Evolutionary conservation across 2,888 invertebrate species (phyloP).

Genomic region (Nomada fucata): DNA sequence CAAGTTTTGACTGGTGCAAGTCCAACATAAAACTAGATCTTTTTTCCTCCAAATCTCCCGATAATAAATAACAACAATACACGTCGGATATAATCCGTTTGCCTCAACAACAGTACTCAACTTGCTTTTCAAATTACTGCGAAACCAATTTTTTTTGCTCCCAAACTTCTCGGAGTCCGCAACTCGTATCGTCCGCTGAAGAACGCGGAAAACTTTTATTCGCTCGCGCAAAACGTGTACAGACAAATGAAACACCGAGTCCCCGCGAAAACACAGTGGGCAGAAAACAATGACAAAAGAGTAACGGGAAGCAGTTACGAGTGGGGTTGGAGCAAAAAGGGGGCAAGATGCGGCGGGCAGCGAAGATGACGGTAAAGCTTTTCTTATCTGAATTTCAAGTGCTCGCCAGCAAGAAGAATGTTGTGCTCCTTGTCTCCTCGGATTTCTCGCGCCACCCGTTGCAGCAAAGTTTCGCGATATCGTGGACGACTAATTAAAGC

Average conservation of each 20-base stretch:
- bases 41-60: too few species aligned
- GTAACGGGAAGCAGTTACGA: constrained; percentile 23
- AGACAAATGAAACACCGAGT: neutral
- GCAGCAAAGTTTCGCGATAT: constrained; percentile 73
- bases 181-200: neutral
- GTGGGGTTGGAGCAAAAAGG: neutral
- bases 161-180: too few species aligned
- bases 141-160: too few species aligned
- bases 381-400: constrained; percentile 71
- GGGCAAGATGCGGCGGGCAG: constrained; percentile 42
- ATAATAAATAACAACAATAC: too few species aligned
- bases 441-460: constrained; percentile 62
- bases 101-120: too few species aligned
- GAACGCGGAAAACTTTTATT: neutral
- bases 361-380: constrained; percentile 48
- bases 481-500: constrained; percentile 76
- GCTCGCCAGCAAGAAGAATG: constrained; percentile 64
- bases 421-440: constrained; percentile 50
- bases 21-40: too few species aligned
- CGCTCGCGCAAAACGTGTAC: neutral
- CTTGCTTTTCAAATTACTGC: too few species aligned
- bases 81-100: too few species aligned
- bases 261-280: too few species aligned
- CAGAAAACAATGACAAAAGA: constrained; percentile 42
- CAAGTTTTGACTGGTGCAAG: too few species aligned